These are phyloP conservation scores for Philereme transversata DNA, from an alignment of 2,888 invertebrate genomes.

Conservation along the genomic window DNA sequence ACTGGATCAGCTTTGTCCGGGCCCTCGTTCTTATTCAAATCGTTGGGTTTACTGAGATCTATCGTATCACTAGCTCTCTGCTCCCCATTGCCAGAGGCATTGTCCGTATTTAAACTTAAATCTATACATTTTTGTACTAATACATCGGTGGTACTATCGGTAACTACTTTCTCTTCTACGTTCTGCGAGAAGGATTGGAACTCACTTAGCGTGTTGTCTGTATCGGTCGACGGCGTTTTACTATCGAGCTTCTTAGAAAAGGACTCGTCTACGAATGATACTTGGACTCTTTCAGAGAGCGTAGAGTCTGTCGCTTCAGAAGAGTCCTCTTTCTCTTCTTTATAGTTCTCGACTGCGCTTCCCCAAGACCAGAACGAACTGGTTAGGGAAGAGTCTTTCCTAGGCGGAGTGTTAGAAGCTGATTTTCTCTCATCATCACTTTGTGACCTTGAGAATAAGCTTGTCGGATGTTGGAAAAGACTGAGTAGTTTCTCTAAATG, in stretches of 20 bases:
- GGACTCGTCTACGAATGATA: slow-evolving; percentile 75
- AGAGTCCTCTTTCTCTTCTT: slow-evolving; percentile 62
- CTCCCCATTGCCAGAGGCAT: slow-evolving; percentile 49
- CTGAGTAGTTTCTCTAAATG: slow-evolving; percentile 87
- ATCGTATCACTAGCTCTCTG: slow-evolving; percentile 57
- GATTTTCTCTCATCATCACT: slow-evolving; percentile 74
- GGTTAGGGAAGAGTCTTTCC: slow-evolving; percentile 72
- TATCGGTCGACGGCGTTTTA: slow-evolving; percentile 77
- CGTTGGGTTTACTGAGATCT: slow-evolving; percentile 77
- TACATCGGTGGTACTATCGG: slow-evolving; percentile 76
- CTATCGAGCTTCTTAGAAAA: slow-evolving; percentile 75
- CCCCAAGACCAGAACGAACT: slow-evolving; percentile 82
- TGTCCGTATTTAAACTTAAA: slow-evolving; percentile 68
- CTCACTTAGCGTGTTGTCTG: slow-evolving; percentile 76
- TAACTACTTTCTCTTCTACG: slow-evolving; percentile 52
- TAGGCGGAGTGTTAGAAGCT: slow-evolving; percentile 69
- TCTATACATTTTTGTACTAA: slow-evolving; percentile 80
- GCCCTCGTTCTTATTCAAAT: slow-evolving; percentile 57
- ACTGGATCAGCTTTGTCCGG: slow-evolving; percentile 12
- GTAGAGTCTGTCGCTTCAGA: slow-evolving; percentile 77
- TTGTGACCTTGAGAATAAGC: slow-evolving; percentile 81
- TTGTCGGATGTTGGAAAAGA: slow-evolving; percentile 86
- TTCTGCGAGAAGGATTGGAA: slow-evolving; percentile 66
- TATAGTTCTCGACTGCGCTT: slow-evolving; percentile 60
- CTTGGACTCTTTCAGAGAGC: slow-evolving; percentile 75